phyloP scores from a whole-genome alignment of 2,113 vertebrate genomes.

The Rhinichthys klamathensis region DNA sequence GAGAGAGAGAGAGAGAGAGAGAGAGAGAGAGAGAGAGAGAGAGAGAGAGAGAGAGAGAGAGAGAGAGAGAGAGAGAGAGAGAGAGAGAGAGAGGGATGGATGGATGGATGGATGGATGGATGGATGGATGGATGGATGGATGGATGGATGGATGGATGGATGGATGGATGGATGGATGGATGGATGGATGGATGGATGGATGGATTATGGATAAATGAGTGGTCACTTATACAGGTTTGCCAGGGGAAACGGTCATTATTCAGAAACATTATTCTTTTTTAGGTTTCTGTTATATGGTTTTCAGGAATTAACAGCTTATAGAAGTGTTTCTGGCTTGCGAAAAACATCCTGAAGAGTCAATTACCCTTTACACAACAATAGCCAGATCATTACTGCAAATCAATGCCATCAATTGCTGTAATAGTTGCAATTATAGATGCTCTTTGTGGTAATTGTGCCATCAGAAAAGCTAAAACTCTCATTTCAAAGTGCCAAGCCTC shows the following conservation, averaged over 20 bases:
- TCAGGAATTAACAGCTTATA: slow-evolving; percentile 1
- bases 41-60: background rate
- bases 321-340: background rate
- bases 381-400: slow-evolving; percentile 48
- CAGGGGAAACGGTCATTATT: background rate
- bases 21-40: background rate
- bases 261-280: background rate
- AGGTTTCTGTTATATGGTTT: background rate
- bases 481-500: background rate
- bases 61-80: background rate
- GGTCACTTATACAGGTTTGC: background rate
- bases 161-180: too few relatives aligned
- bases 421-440: slow-evolving; percentile 39
- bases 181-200: background rate
- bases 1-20: background rate
- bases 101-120: too few relatives aligned
- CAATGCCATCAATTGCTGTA: slow-evolving; percentile 48
- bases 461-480: background rate
- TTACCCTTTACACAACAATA: slow-evolving; percentile 56
- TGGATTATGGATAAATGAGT: background rate
- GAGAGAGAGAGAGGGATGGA: background rate
- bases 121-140: too few relatives aligned
- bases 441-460: background rate
- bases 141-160: too few relatives aligned
- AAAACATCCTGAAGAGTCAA: slow-evolving; percentile 35